Conservation (phyloP, 2,113 vertebrate genomes). For the Spea multiplicata region DNA sequence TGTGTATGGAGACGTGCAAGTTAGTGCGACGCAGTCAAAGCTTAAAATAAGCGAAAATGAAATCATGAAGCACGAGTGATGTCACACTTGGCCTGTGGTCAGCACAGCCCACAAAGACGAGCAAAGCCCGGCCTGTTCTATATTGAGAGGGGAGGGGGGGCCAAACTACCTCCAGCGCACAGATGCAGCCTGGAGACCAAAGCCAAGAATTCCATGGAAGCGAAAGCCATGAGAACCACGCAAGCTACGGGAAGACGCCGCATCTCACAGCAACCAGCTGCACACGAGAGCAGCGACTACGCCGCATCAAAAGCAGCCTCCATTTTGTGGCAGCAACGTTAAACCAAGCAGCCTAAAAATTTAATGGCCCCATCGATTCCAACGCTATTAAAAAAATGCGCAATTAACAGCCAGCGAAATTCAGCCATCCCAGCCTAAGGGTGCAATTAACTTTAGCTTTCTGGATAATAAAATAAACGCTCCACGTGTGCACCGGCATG, state of each 20-base stretch:
- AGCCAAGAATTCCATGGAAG: conserved; percentile 40
- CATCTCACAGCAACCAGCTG: no score
- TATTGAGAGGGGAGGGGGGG: conserved; percentile 22
- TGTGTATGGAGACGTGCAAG: no score
- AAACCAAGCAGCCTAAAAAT: not conserved
- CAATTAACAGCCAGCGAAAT: no score
- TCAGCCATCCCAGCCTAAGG: no score
- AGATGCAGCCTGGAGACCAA: conserved; percentile 17
- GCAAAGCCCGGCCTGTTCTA: conserved; percentile 51
- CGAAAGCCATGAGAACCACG: conserved; percentile 23
- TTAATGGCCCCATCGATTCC: not conserved
- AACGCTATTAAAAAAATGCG: no score
- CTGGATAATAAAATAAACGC: no score
- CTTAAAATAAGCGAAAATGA: not conserved
- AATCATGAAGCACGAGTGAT: conserved; percentile 49
- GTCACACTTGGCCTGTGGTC: conserved; percentile 52
- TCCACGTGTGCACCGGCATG: no score
- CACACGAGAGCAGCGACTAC: no score
- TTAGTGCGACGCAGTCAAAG: no score
- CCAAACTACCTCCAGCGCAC: conserved; percentile 1
- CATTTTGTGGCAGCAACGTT: conserved; percentile 3
- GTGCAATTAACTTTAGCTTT: no score
- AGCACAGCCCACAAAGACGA: conserved; percentile 18
- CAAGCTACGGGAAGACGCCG: not conserved
- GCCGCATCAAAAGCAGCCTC: not conserved